These are phyloP conservation scores for Varanus salvator DNA, from an alignment of 2,113 vertebrate genomes.

Conservation along the genomic window DNA sequence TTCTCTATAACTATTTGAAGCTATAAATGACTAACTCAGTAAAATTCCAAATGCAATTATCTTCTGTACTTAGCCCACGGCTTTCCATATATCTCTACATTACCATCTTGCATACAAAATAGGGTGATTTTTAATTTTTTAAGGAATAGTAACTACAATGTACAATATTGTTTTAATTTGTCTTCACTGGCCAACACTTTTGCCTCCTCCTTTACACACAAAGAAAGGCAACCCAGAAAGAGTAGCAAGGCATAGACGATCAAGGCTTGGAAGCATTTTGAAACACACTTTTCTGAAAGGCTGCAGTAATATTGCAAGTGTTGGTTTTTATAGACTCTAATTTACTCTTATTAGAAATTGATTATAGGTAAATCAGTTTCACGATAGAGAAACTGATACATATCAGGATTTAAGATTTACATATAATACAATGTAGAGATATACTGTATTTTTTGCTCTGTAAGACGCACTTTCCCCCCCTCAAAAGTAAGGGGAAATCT, in stretches of 20 bases:
- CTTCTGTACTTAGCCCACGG: constrained; percentile 96
- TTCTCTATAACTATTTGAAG: constrained; percentile 94
- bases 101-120: constrained; percentile 97
- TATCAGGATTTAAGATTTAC: constrained; percentile 53
- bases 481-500: too few relatives aligned
- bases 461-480: too few relatives aligned
- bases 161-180: constrained; percentile 91
- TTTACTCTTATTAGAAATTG: constrained; percentile 66
- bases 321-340: constrained; percentile 64
- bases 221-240: constrained; percentile 61
- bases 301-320: constrained; percentile 60
- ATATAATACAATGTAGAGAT: constrained; percentile 56
- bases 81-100: constrained; percentile 93
- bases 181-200: constrained; percentile 77
- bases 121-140: constrained; percentile 83
- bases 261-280: constrained; percentile 69
- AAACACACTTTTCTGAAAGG: constrained; percentile 69
- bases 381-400: background rate
- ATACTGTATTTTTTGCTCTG: too few relatives aligned
- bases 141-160: constrained; percentile 92
- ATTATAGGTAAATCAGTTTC: constrained; percentile 33
- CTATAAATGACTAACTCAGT: constrained; percentile 99
- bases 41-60: constrained; percentile 99
- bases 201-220: constrained; percentile 67
- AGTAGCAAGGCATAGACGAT: constrained; percentile 67